Percentiles rank a stretch among this genome's conserved stretches.
Evolutionary conservation across 2,888 invertebrate species (phyloP).

Genomic region (Amphipyra tragopoginis): DNA sequence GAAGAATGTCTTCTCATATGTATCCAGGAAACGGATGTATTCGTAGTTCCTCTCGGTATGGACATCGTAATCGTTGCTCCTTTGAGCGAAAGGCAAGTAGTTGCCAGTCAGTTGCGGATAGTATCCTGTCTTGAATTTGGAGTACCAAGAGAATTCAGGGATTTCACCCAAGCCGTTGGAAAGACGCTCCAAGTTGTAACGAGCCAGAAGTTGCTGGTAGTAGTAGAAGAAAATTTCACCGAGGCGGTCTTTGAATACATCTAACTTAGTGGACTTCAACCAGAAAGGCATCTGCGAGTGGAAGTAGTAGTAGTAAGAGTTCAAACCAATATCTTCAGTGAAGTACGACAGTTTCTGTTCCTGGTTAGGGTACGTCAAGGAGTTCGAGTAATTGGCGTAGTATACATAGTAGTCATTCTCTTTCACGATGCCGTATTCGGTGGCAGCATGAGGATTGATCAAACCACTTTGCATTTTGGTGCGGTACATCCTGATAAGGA

Average conservation of each 20-base stretch:
- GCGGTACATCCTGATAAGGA: slow-evolving; percentile 81
- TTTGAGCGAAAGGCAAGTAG: slow-evolving; percentile 87
- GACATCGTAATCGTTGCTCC: slow-evolving; percentile 90
- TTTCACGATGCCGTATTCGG: slow-evolving; percentile 77
- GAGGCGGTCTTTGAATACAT: slow-evolving; percentile 87
- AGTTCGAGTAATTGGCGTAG: slow-evolving; percentile 90
- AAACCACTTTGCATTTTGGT: slow-evolving; percentile 81
- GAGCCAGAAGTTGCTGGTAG: slow-evolving; percentile 92
- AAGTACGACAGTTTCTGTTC: slow-evolving; percentile 92
- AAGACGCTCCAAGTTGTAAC: slow-evolving; percentile 93
- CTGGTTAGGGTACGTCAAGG: slow-evolving; percentile 84
- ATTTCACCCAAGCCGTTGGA: slow-evolving; percentile 91
- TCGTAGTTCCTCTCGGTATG: slow-evolving; percentile 85
- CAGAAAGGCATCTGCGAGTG: slow-evolving; percentile 91
- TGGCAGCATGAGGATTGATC: slow-evolving; percentile 68
- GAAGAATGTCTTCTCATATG: slow-evolving; percentile 89
- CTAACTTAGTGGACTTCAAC: slow-evolving; percentile 87
- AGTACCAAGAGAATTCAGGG: slow-evolving; percentile 91
- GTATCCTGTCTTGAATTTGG: slow-evolving; percentile 85
- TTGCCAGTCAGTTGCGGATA: slow-evolving; percentile 64
- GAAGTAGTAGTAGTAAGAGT: slow-evolving; percentile 92
- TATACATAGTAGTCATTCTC: slow-evolving; percentile 82
- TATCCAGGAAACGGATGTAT: slow-evolving; percentile 87
- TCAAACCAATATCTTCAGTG: slow-evolving; percentile 92
- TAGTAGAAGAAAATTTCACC: slow-evolving; percentile 92